Evolutionary conservation across 1,140 invertebrate species (phyloP), one percentile per base, ranked within the genome.

Genomic region (Plutomurus gul): DNA sequence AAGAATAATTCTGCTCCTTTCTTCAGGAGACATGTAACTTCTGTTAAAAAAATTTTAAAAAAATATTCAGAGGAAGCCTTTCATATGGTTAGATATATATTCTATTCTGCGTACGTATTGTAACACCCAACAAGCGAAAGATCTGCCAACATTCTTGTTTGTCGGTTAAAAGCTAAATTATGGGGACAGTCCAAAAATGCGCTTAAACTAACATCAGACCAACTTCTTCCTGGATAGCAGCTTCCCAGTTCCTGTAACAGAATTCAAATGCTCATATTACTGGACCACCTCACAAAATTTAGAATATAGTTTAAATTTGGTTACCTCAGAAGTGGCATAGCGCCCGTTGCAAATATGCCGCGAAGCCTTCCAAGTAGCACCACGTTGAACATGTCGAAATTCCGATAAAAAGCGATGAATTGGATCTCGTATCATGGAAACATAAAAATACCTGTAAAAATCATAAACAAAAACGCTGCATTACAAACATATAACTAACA

Each of bases 101-200:
- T 3, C 1, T 25, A 30, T 7, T 60, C 25, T 13, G 22, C 75
- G 4, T 79, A 83, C 82, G 75, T 92, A 87, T 97, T 96, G 88
- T 99, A 99, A 87, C 98, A 99, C 73, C 96, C 95, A 20, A 99
- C 92, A 51, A 98, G 89, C 75, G 93, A 93, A 79, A 99, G 88
- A 89, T 98, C 95, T 39, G 97, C 95, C 79, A 99, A 87, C 98
- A 99, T 99, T 83, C 98, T 89, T 0, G 97, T 99, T 88, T 99
- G 97, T 77, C 97, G 90, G 88, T 99, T 99, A 83, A 92, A 92
- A 13, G 96, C 98, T 84, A 99, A 88, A 90, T 99, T 99, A 85
- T 93, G 92, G 8, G 92, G 91, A 87, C 98, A 99, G 25, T 89
- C 88, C 84, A 96, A 92, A 87, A 99, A 99, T 86, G 97, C 91